phyloP scores from a whole-genome alignment of 2,113 vertebrate genomes.

The Caloenas nicobarica region DNA sequence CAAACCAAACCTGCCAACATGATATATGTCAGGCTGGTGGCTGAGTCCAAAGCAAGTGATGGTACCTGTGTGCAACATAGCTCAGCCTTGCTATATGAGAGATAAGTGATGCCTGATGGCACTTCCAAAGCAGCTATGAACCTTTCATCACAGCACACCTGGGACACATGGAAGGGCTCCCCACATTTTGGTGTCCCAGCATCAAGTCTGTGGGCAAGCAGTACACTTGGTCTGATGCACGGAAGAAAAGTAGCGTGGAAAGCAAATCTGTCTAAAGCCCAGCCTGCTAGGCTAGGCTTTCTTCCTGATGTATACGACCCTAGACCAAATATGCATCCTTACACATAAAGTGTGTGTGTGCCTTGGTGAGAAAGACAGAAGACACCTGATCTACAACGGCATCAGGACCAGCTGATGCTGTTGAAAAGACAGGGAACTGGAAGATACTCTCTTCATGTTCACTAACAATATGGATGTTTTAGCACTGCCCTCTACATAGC shows the following conservation, averaged over 20 bases:
- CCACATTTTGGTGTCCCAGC: background rate
- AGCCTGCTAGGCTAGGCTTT: background rate
- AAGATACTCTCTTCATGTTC: background rate
- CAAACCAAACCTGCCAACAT: background rate
- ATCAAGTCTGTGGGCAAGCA: background rate
- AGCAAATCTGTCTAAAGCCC: background rate
- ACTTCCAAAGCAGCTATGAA: background rate
- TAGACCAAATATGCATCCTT: background rate
- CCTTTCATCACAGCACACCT: background rate
- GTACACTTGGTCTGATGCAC: background rate
- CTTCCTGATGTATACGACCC: background rate
- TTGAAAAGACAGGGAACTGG: background rate
- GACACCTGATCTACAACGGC: background rate
- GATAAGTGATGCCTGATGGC: background rate
- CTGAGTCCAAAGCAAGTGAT: background rate
- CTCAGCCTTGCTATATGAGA: background rate
- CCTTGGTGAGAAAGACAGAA: background rate
- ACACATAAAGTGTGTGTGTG: fast-evolving
- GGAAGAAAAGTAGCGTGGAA: background rate
- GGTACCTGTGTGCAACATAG: background rate
- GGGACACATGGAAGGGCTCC: background rate
- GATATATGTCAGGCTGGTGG: background rate
- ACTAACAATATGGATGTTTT: background rate
- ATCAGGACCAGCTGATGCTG: background rate
- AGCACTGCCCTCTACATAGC: background rate